Evolutionary conservation across 2,888 invertebrate genomes (phyloP), one percentile per base, ranked within the genome.

Genomic region (Fragum whitleyi): DNA sequence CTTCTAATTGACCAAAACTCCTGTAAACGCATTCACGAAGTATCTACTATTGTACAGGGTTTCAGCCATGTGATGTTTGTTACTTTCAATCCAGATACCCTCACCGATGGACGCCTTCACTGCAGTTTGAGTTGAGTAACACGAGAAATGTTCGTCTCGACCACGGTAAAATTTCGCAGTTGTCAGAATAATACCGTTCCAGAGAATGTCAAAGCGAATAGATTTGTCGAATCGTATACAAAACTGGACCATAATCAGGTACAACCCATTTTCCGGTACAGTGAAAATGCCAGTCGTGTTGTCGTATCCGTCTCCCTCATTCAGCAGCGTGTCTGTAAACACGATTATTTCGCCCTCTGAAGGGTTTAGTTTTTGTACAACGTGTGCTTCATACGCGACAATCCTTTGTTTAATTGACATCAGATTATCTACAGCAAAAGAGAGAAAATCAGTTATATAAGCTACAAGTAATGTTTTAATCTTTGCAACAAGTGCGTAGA

Each of bases 241-340:
- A 26, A 57, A 57, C 14, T 57, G 57, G 21, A 57, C 57, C 57
- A 57, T 57, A 57, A 57, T 11, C 7, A 57, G 57, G 26, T 57
- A 57, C 9, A 57, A 6, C 11, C 57, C 57, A 23, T 57, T 23
- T 26, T 26, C 57, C 23, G 57, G 57, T 26, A 26, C 57, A 14
- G 57, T 57, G 14, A 23, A 57, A 57, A 57, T n/a, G 57, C 57
- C 57, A 57, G 57, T 57, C n/a, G 57, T 57, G 26, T 57, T 57
- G 57, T 57, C 26, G 26, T 57, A 57, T 3, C 23, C 57, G 7
- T 14, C 57, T 11, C 57, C 57, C 23, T 57, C 57, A 23, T 57
- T 57, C 3, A 57, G 26, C 23, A 19, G 11, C 2, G 57, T 57
- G 11, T 57, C 57, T n/a, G 57, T 26, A 14, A 57, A 57, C 14